phyloP scores from a whole-genome alignment of 2,113 vertebrate genomes.

The Salvelinus sp. region DNA sequence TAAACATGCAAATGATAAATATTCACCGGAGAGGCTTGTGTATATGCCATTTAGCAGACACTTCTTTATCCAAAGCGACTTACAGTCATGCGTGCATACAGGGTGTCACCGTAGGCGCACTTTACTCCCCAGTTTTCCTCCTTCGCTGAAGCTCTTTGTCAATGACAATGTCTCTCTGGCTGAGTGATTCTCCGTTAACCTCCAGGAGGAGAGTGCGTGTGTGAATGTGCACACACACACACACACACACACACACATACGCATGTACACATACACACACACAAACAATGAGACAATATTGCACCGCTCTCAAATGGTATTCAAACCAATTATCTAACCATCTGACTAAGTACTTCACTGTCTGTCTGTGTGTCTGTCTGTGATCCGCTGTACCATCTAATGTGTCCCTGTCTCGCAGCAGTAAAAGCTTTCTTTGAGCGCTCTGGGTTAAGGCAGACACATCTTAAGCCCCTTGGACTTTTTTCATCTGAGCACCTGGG shows the following conservation, averaged over 20 bases:
- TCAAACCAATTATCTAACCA: no score
- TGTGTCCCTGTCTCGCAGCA: not conserved
- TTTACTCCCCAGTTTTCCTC: constrained; percentile 13
- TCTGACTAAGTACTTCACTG: not conserved
- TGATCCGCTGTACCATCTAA: not conserved
- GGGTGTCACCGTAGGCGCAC: constrained; percentile 57
- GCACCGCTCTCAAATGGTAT: not conserved
- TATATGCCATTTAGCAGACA: no score
- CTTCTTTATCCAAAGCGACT: no score
- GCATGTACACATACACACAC: no score
- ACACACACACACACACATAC: not conserved
- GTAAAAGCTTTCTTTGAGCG: not conserved
- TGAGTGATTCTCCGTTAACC: constrained; percentile 63
- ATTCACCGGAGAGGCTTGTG: constrained; percentile 47
- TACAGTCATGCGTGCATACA: no score
- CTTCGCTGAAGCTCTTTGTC: constrained; percentile 56
- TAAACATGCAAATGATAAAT: constrained; percentile 71
- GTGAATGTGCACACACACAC: constrained; percentile 26
- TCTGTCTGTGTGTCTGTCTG: not conserved
- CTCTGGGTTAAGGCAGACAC: not conserved
- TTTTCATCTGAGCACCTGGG: not conserved
- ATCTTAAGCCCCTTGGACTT: not conserved
- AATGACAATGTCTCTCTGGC: constrained; percentile 49
- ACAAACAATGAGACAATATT: not conserved
- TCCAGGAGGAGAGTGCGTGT: constrained; percentile 54